Conservation (phyloP, 2,888 invertebrate genomes). For the Cactoblastis cactorum region DNA sequence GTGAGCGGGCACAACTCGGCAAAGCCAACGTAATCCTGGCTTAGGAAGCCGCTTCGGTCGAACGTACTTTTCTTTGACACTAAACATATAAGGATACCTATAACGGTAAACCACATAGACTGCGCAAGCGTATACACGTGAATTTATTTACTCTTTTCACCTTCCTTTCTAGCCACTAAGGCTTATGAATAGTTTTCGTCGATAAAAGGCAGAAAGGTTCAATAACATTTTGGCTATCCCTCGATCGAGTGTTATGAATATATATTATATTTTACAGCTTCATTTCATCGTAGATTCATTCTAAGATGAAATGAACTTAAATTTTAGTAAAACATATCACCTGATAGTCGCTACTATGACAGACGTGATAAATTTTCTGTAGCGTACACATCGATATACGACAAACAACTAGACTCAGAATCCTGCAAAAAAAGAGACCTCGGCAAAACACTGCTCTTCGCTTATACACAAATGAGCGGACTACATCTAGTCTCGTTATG, state of each 20-base stretch:
- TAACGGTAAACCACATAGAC: constrained; percentile 7
- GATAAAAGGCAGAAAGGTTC: constrained; percentile 4
- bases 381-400: no score
- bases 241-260: not conserved
- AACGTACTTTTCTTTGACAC: constrained; percentile 21
- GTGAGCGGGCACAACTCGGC: constrained; percentile 29
- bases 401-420: no score
- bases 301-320: not conserved
- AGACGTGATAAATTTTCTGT: no score
- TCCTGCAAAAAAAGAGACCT: no score
- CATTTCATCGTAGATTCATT: not conserved
- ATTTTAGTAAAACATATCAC: no score
- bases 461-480: no score
- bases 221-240: constrained; percentile 9
- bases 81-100: constrained; percentile 12
- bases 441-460: no score
- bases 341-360: no score
- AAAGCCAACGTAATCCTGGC: constrained; percentile 47
- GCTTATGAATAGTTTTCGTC: constrained; percentile 1
- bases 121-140: not conserved
- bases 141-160: constrained; percentile 12
- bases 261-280: not conserved
- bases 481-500: no score
- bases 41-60: constrained; percentile 44
- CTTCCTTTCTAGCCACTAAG: constrained; percentile 1